Base-by-base conservation (phyloP, 37 sponge, comb jelly and placozoan species). In the Beroe forskalii region DNA sequence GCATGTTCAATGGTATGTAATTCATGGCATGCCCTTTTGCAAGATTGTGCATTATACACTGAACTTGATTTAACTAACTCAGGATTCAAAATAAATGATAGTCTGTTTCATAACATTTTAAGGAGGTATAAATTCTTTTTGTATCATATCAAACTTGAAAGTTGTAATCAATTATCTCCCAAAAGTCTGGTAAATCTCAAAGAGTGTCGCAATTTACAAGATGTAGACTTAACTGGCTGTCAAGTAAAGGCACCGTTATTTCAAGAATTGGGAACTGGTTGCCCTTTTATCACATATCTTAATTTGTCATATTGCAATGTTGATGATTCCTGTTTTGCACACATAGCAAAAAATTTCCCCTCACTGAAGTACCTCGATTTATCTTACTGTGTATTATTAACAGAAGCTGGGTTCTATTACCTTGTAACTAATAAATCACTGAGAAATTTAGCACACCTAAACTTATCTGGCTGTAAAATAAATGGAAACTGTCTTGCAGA, bases 401-500 rank as follows among this genome's bases (percentile, higher is more conserved):
- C 44, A 42, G 86, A 80, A 27, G 55, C 86, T 43, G 86, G 86
- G 1, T 80, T 80, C 40, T 80, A 80, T 27, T 80, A 44, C 42
- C 86, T 80, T 3, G 86, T 80, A 24, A 80, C 40, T 22, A 80
- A 37, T 38, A 80, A 80, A 37, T 44, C 86, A 23, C 86, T 80
- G 43, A 80, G 20, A 25, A 22, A 35, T 20, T 37, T 80, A 42
- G 43, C 86, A 8, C 86, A 80, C 48, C 3, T 80, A 2, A 80
- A 80, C 27, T 37, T 80, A 3, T 80, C 86, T 23, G 86, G 86
- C 38, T 80, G 86, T 25, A 22, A 12, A 41, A 25, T 80, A 43
- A 80, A 80, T 44, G 86, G 86, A 44, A 80, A 80, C 35, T 80
- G 86, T 37, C 48, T 80, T 1, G 44, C 86, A 80, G n/a, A 80